These are phyloP conservation scores for Cephus pygmeus DNA, from an alignment of 2,888 invertebrate genomes.

Conservation along the genomic window DNA sequence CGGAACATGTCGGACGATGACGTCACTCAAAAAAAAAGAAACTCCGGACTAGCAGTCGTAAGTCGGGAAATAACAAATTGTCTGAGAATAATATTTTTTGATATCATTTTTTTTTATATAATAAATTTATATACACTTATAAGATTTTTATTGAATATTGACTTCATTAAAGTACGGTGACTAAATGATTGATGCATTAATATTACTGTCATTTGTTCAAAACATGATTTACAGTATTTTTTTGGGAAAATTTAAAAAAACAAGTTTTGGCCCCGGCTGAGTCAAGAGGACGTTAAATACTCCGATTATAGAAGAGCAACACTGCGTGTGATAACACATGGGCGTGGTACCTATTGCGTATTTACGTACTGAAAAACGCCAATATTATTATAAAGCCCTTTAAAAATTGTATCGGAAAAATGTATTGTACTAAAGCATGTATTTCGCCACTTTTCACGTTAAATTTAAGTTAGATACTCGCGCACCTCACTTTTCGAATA, in stretches of 20 bases:
- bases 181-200: no score
- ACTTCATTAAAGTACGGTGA: no score
- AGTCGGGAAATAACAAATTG: neutral
- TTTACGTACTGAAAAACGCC: neutral
- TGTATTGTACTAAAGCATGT: neutral
- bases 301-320: neutral
- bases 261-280: no score
- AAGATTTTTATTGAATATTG: no score
- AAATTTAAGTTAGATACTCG: neutral
- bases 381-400: no score
- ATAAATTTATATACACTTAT: no score
- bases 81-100: neutral
- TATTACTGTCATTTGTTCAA: no score
- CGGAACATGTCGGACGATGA: conserved; percentile 23
- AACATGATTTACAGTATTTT: no score
- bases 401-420: neutral
- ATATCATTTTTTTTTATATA: no score
- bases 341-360: neutral
- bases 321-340: neutral
- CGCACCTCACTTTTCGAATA: neutral
- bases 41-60: conserved; percentile 5
- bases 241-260: no score
- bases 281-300: no score
- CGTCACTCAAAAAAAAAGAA: conserved; percentile 28
- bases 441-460: neutral